Evolutionary conservation across 2,888 invertebrate species (phyloP).

Genomic region (Archaeoteleia sp.): DNA sequence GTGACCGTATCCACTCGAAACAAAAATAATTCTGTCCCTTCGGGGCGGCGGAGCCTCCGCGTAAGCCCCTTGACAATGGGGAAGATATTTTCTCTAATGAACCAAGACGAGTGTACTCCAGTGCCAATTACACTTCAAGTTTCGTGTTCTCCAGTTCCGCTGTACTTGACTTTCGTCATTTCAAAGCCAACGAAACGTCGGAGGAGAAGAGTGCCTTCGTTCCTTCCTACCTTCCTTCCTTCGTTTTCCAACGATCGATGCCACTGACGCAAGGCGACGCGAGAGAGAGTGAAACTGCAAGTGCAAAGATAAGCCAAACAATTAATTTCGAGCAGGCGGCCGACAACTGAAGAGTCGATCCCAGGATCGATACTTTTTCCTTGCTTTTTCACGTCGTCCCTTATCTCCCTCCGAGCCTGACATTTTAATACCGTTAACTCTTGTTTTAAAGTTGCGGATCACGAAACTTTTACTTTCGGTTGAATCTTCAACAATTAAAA

Average conservation of each 20-base stretch:
- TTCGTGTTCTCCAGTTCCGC: conserved; percentile 67
- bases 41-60: conserved; percentile 55
- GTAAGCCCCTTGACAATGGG: conserved; percentile 73
- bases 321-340: conserved; percentile 66
- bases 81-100: conserved; percentile 75
- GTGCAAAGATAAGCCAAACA: conserved; percentile 69
- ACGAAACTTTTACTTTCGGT: too few species aligned
- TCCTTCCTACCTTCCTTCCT: conserved; percentile 25
- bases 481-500: too few species aligned
- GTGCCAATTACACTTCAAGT: conserved; percentile 74
- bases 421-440: not conserved
- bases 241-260: too few species aligned
- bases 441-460: too few species aligned
- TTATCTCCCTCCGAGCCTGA: conserved; percentile 34
- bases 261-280: conserved; percentile 52
- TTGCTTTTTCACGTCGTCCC: conserved; percentile 16
- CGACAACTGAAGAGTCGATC: conserved; percentile 42
- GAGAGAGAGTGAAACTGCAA: conserved; percentile 57
- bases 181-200: conserved; percentile 68
- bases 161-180: conserved; percentile 72
- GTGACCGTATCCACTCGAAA: conserved; percentile 74
- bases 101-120: conserved; percentile 74
- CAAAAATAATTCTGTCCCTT: conserved; percentile 73
- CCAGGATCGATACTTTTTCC: conserved; percentile 34
- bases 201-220: conserved; percentile 33